Conservation (phyloP, 2,888 invertebrate genomes). For the Hetaerina titia region DNA sequence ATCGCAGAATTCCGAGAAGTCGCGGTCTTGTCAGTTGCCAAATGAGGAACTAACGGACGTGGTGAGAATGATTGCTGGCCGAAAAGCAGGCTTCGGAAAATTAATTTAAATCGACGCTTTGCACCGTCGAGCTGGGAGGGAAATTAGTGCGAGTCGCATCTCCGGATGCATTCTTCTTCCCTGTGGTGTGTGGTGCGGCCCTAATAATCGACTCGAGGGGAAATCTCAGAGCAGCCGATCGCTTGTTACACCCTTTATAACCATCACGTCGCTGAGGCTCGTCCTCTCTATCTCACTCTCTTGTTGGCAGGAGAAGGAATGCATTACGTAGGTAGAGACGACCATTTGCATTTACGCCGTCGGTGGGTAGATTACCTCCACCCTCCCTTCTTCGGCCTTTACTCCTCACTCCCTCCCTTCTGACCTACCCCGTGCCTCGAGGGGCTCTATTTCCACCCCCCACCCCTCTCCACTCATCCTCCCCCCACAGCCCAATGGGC, state of each 20-base stretch:
- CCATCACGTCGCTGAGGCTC: not conserved
- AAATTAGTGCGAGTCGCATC: not conserved
- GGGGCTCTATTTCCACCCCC: no score
- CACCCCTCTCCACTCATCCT: not conserved
- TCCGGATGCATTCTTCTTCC: not conserved
- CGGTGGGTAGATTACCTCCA: not conserved
- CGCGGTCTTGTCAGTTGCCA: not conserved
- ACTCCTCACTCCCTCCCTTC: not conserved
- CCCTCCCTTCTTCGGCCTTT: not conserved
- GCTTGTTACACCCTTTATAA: constrained; percentile 35
- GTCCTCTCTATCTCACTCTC: not conserved
- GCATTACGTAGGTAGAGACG: not conserved
- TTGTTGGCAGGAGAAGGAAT: not conserved
- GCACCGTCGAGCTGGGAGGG: not conserved
- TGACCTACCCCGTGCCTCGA: no score
- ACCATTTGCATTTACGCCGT: constrained; percentile 39
- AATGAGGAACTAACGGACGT: not conserved
- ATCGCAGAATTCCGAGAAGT: constrained; percentile 7
- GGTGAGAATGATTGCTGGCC: constrained; percentile 3
- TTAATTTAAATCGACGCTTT: not conserved
- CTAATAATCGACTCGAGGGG: constrained; percentile 11
- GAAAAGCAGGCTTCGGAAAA: not conserved
- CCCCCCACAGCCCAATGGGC: not conserved
- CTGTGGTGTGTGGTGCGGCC: not conserved
- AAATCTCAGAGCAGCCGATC: not conserved